Base-by-base conservation (phyloP, 2,797 vertebrate species). In the Etheostoma nigrum region DNA sequence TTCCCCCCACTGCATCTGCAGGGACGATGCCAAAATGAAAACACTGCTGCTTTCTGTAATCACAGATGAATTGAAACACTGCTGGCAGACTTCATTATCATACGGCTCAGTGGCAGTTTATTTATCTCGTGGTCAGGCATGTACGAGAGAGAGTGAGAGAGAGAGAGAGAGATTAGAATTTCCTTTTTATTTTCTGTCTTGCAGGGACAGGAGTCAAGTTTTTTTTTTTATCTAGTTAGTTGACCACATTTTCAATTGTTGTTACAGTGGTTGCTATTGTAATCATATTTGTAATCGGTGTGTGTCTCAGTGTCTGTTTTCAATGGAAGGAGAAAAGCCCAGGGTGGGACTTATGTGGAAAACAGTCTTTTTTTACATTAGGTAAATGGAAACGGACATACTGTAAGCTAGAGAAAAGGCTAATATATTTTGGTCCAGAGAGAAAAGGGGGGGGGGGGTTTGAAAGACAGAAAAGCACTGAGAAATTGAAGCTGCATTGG, bases 301-400 rank as follows among this genome's bases (percentile, higher is more conserved):
- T 68, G 67, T 60, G 21, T 83, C 53, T 74, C 15, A 21, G 44
- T 53, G 52, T 76, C 65, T 81, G 58, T 84, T 76, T 78, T 55
- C 47, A 62, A 72, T 78, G 19, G 51, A 76, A 79, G 27, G 76
- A 84, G 68, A 86, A 68, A 74, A 85, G 67, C 87, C 81, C 78
- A 5, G 0, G 80, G 86, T 83, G 85, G 81, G 88, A 87, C 78
- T 84, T 72, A 80, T 89, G 78, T 84, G 30, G 72, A 78, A 64
- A 88, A 88, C 87, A 77, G 72, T 89, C 82, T 86, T 84, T 77
- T 86, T 91, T 93, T 91, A 27, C 89, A 94, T 91, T 91, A 89
- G 76, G 86, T 81, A 88, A 92, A 92, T 91, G 82, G 86, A 92
- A 85, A 83, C 45, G 72, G 85, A 87, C 75, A 18, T 58, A n/a